Conservation (phyloP, 2,113 vertebrate species). For the Gnathonemus longibarbis region DNA sequence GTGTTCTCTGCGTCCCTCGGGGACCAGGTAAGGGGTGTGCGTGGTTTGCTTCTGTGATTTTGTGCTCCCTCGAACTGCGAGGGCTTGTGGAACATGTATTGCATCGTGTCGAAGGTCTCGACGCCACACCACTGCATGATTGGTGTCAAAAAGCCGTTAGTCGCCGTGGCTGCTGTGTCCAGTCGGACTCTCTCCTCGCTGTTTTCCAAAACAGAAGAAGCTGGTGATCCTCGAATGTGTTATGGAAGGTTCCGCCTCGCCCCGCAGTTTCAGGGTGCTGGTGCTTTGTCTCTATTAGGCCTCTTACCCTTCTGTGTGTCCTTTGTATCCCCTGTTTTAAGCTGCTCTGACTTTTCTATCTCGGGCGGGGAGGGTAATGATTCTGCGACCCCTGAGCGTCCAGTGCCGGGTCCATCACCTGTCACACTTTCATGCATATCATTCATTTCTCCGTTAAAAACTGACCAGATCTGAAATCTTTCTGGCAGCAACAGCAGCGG, state of each 20-base stretch:
- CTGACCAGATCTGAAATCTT: conserved; percentile 41
- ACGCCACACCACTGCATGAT: not conserved
- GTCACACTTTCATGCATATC: not conserved
- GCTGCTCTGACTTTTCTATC: not conserved
- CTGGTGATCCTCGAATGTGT: not conserved
- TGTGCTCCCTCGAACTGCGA: not conserved
- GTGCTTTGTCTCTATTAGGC: not conserved
- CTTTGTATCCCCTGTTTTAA: not conserved
- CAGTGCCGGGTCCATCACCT: not conserved
- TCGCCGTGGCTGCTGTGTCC: not conserved
- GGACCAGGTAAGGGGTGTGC: not conserved
- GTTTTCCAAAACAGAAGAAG: not conserved
- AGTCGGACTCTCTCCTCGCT: not conserved
- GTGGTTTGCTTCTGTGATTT: not conserved
- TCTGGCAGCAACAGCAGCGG: conserved; percentile 54
- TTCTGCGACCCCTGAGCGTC: not conserved
- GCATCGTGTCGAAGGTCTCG: not conserved
- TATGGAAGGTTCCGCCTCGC: not conserved
- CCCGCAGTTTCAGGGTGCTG: not conserved
- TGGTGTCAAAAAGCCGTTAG: not conserved
- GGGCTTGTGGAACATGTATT: not conserved
- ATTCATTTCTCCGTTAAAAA: conserved; percentile 23
- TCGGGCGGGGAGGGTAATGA: not conserved
- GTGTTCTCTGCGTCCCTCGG: not conserved
- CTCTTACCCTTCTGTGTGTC: not conserved